Base-by-base conservation (phyloP, 2,888 invertebrate species). In the Myopa tessellatipennis region DNA sequence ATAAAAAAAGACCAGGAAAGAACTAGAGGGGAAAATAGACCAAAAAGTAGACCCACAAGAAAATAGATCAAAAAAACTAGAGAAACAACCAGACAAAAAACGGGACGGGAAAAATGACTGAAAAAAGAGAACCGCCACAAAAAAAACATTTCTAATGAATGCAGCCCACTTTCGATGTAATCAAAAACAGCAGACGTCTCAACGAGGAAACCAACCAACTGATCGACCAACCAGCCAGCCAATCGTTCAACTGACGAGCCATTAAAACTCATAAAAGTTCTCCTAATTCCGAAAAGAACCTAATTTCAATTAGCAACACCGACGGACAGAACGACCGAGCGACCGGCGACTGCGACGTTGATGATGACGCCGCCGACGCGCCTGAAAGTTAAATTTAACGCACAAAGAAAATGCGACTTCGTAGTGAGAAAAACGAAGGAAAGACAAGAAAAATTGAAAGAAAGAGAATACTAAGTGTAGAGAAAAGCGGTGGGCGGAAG, bases 231-330 rank as follows among this genome's bases (percentile, higher is more conserved):
- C 16, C 34, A 16, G 14, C 36, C 34, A 34, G 2, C 45, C 45
- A 45, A 6, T 45, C 45, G 45, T 45, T 10, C 45, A 45, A 45
- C 45, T 45, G 45, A 45, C 45, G 45, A 45, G 6, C 68, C 72
- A 72, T 72, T 72, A 72, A 60, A 72, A 40, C 60, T 26, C 72
- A 72, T 72, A 72, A 72, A 70, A 40, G 26, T 60, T 40, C 12
- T 45, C 10, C 45, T 45, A 45, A 45, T 45, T 45, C 45, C 45
- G 7, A 45, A 45, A 45, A 26, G 26, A 58, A 45, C 40, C 72
- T 40, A 72, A 72, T 72, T 72, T 72, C 61, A 72, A 72, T 61
- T 61, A 61, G 60, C 72, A 40, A 60, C 72, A 70, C 70, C 65
- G 26, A 10, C 61, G 3, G 26, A 16, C 14, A 60, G 7, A 60